Base-by-base conservation (phyloP, 2,888 invertebrate species). In the Hemicrepidius hirtus region DNA sequence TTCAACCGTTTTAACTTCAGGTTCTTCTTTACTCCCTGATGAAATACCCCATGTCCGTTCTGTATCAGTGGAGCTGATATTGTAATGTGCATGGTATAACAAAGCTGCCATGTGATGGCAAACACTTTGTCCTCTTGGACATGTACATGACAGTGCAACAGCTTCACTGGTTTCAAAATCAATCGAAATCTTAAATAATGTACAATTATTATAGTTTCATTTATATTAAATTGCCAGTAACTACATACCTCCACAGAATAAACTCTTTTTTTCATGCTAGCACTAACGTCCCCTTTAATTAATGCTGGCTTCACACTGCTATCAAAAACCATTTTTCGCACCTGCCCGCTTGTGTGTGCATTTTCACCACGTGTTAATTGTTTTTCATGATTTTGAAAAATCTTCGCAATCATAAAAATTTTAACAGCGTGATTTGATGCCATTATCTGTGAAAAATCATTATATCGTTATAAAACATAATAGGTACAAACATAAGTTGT, bases 11-110 rank as follows among this genome's bases (percentile, higher is more conserved):
- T 60, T 37, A 1, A 18, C 13, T 3, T n/a, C n/a, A n/a, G 35
- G 37, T 37, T 10, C 37, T 50, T 50, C 18, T 3, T 6, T 12
- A 13, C 16, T 50, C 16, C 3, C 12, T 3, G 53, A 1, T n/a
- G 21, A 5, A n/a, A 13, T 16, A 53, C 53, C 21, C 41, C 60
- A 60, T 21, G 3, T 10, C 37, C 18, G 10, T 7, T n/a, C 18
- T n/a, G 9, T 40, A 60, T 60, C 60, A 18, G 60, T 60, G 18
- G 60, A 7, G n/a, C 60, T 60, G 20, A 60, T 60, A 16, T 60
- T 60, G 9, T 60, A 35, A 10, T 60, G 37, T 12, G 60, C 60
- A 37, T 12, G 9, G 10, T 40, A 40, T 35, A 60, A 40, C 16
- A 60, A 60, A 9, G 60, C 60, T 16, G 53, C 57, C 7, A 57